Evolutionary conservation across 2,113 vertebrate species (phyloP).

Genomic region (Rhineura floridana): DNA sequence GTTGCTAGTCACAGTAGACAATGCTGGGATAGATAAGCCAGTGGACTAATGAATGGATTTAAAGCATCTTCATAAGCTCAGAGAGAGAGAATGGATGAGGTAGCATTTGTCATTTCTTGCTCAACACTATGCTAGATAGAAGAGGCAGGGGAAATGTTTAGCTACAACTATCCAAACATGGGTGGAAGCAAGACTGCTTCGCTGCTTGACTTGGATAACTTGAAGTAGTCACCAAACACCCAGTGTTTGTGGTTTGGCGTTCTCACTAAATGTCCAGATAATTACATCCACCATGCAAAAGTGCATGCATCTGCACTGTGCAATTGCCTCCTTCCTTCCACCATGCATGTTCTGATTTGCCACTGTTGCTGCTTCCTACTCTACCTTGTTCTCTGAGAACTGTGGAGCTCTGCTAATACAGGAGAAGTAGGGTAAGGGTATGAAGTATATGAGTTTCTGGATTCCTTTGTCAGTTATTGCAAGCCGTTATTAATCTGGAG

Average conservation of each 20-base stretch:
- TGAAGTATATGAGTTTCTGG: neutral
- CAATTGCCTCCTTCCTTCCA: too few relatives aligned
- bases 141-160: neutral
- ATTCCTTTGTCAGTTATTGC: neutral
- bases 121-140: neutral
- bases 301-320: too few relatives aligned
- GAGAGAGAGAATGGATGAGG: neutral
- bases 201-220: neutral
- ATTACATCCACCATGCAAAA: neutral
- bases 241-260: neutral
- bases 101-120: neutral
- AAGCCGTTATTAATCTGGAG: neutral
- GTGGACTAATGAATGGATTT: neutral
- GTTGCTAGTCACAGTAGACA: neutral
- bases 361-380: neutral
- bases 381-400: neutral
- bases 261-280: neutral
- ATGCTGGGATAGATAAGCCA: neutral
- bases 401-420: neutral
- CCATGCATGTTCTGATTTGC: neutral
- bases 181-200: neutral
- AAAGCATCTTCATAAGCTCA: neutral
- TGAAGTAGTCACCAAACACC: neutral
- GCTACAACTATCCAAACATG: neutral
- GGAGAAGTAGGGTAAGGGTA: neutral